Evolutionary conservation across 1,140 invertebrate species (phyloP), one percentile per base, ranked within the genome.

Genomic region (Cecropterus lyciades): DNA sequence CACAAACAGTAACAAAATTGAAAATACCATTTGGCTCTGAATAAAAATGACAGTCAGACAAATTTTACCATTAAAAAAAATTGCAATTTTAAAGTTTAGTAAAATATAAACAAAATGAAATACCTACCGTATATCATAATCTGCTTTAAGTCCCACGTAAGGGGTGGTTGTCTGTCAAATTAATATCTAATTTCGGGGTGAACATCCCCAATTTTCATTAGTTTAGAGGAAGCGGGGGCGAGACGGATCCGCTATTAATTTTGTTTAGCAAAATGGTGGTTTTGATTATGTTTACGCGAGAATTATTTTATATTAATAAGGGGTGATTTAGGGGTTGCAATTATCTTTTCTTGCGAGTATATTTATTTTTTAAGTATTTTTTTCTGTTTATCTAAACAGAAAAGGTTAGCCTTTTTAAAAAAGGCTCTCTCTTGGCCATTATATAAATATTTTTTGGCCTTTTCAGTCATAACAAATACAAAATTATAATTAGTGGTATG

Each of bases 131-230:
- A 53, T 60, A 52, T 42, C 48, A 60, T 67, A 67, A 67, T 60
- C 65, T 52, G 15, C 60, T 59, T 56, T 53, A 63, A 62, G 40
- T 56, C 56, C 37, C 63, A 42, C 14, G 62, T 53, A 63, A 60
- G 60, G 79, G 73, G 79, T 73, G 67, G 52, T 55, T 45, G 65
- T 65, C 69, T 76, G 67, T 72, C 75, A 82, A 85, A 82, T 88
- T 84, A 88, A 84, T 85, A 84, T 82, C 80, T 82, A 84, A 88
- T 86, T 85, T 85, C 57, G 77, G 82, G 78, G 82, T 77, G 75
- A 76, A 71, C 73, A 70, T 72, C 73, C 80, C 79, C 77, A 68
- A 73, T 79, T 75, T 75, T 53, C 67, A 71, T 69, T 70, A 72
- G 69, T 37, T 49, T 45, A 27, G 59, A 67, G 52, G 56, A 48